Conservation (phyloP, 1,140 invertebrate genomes). For the Pollicipes pollicipes region DNA sequence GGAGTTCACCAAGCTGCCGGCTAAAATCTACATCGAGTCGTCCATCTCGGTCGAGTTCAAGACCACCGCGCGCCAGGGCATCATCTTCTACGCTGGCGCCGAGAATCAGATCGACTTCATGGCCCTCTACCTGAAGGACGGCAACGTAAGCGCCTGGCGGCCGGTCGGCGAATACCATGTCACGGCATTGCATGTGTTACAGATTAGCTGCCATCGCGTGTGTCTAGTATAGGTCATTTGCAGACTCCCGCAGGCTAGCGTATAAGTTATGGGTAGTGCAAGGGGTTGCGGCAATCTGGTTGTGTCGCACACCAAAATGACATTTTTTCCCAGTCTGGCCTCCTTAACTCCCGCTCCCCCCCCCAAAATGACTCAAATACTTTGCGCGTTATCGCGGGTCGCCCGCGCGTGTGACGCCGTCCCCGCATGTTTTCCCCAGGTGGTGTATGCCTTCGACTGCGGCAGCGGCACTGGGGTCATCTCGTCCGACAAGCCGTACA, state of each 20-base stretch:
- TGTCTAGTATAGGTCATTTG: not conserved
- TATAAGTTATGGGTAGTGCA: too few species aligned
- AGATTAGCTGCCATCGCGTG: not conserved
- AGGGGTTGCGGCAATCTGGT: too few species aligned
- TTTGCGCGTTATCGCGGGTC: too few species aligned
- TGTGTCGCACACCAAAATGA: too few species aligned
- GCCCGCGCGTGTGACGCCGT: too few species aligned
- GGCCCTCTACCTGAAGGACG: conserved; percentile 58
- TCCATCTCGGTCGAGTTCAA: conserved; percentile 65
- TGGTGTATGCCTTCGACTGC: conserved; percentile 52
- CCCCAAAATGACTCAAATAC: too few species aligned
- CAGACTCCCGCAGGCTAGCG: not conserved
- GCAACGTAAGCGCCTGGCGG: conserved; percentile 41
- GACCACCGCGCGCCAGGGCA: conserved; percentile 53
- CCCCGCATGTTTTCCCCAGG: conserved; percentile 26
- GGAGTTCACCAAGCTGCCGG: conserved; percentile 43
- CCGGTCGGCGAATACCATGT: not conserved
- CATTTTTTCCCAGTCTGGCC: too few species aligned
- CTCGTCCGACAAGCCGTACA: conserved; percentile 35
- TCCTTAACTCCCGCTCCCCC: too few species aligned
- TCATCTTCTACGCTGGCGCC: conserved; percentile 66
- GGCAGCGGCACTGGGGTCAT: conserved; percentile 46
- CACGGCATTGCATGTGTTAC: not conserved
- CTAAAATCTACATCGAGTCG: conserved; percentile 42
- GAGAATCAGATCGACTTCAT: conserved; percentile 51